Evolutionary conservation across 2,113 vertebrate genomes (phyloP), one percentile per base, ranked within the genome.

Genomic region (Jacana jacana): DNA sequence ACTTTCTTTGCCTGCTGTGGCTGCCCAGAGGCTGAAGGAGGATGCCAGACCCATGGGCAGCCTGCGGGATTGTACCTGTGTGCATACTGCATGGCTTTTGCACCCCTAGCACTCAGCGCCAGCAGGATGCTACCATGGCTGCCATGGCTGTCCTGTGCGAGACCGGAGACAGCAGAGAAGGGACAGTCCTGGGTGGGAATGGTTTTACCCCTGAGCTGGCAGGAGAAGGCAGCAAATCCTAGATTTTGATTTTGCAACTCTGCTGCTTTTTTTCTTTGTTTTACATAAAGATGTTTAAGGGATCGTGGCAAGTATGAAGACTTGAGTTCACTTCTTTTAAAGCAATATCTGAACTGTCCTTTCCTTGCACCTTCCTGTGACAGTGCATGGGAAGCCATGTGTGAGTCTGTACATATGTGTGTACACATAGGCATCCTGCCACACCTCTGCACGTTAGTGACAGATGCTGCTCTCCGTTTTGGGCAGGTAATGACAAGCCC

Each of bases 301-400:
- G 49, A 12, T 46, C 1, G 0, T 0, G 5, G 33, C 0, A 0
- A 22, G 37, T 3, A 33, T 37, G 22, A n/a, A n/a, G 68, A 30
- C 55, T 69, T 8, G 51, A 35, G 24, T 19, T 70, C 13, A 4
- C 24, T 13, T 4, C 14, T 10, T 27, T 31, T 10, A 15, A 16
- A 15, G 2, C 37, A 1, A 4, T 16, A 4, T 16, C 17, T 6
- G 65, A 20, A 6, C 13, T 0, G 1, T 31, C 49, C 63, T 76
- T 37, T 15, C 61, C 22, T 3, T 13, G 39, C 28, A 15, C 5
- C 44, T 31, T 28, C 35, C 35, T 4, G 0, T 28, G 52, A 9
- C 10, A 13, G 79, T 2, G 9, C 42, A 4, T 2, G 13, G 72
- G 42, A 46, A 66, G 31, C 73, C 37, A 5, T 0, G 1, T 11